Conservation (phyloP, 1,140 invertebrate genomes). For the Drosophila arawakana region DNA sequence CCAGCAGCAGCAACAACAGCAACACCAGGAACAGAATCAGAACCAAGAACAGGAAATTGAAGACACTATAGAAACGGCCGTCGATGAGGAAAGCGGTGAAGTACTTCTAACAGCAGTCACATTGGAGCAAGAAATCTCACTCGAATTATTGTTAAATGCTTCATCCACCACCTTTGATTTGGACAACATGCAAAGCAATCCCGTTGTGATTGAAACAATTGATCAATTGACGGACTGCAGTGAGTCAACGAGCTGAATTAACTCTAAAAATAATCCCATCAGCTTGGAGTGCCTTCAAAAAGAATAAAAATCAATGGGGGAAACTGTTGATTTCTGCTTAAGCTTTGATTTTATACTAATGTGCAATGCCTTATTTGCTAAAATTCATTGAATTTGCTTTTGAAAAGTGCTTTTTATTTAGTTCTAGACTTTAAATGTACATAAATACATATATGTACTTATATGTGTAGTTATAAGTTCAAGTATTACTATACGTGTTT, state of each 20-base stretch:
- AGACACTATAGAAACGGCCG: slow-evolving; percentile 34
- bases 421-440: slow-evolving; percentile 37
- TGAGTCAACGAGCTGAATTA: slow-evolving; percentile 37
- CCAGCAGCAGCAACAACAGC: neutral
- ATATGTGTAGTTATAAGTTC: slow-evolving; percentile 39
- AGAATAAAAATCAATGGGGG: slow-evolving; percentile 3
- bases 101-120: slow-evolving; percentile 30
- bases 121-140: slow-evolving; percentile 55
- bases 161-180: slow-evolving; percentile 56
- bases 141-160: slow-evolving; percentile 62
- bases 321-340: slow-evolving; percentile 10
- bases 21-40: neutral
- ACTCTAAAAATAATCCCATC: neutral
- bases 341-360: slow-evolving; percentile 25
- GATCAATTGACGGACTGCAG: slow-evolving; percentile 46
- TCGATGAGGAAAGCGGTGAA: slow-evolving; percentile 36
- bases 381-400: slow-evolving; percentile 39
- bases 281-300: slow-evolving; percentile 28
- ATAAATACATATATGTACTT: slow-evolving; percentile 28
- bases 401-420: slow-evolving; percentile 52
- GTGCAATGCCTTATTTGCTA: slow-evolving; percentile 49
- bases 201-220: slow-evolving; percentile 42
- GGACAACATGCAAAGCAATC: slow-evolving; percentile 37
- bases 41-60: slow-evolving; percentile 29
- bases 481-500: slow-evolving; percentile 46